Base-by-base conservation (phyloP, 30 jellyfish, hydroid and myxozoan genomes). In the Euphysa ruthae region DNA sequence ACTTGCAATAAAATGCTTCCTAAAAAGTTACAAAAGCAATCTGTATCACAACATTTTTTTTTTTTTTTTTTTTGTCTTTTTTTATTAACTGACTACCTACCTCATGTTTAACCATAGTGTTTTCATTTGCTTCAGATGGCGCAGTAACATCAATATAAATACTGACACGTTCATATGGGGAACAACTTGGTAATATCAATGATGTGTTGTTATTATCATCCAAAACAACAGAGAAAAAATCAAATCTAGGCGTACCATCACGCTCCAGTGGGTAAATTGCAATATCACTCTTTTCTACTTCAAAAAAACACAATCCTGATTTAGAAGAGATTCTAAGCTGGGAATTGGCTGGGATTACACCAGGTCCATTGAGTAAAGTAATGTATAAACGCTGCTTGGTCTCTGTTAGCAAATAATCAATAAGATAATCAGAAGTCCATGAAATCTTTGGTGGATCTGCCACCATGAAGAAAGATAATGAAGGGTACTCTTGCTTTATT, bases 321-420 rank as follows among this genome's bases (percentile, higher is more conserved):
- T 82, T 65, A 3, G 95, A 76, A 13, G 81, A 62, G 12, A 84
- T 52, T 25, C 55, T 78, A 32, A 84, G 52, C 20, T 70, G 79
- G 33, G 95, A 84, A 31, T 77, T 69, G 29, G 66, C 84, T 3
- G 55, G 76, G 38, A 84, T 76, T 30, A 13, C 63, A 4, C 95
- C 95, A 38, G 95, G 93, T 15, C 95, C 95, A 58, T 84, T 84
- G 10, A 82, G 74, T 27, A 84, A 73, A 3, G 93, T 84, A 7
- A 84, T 90, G 77, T 84, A 82, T 23, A 84, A 42, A 42, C 95
- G 65, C 35, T 84, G 91, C 50, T 76, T 77, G 65, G 65, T 84
- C 13, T 93, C 95, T 46, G 88, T 82, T 42, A 84, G 58, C 35
- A 71, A 58, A 43, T 82, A 84, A 23, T 76, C 93, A 21, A 76